Evolutionary conservation across 2,888 invertebrate species (phyloP).

Genomic region (Rhorus exstirpatorius): DNA sequence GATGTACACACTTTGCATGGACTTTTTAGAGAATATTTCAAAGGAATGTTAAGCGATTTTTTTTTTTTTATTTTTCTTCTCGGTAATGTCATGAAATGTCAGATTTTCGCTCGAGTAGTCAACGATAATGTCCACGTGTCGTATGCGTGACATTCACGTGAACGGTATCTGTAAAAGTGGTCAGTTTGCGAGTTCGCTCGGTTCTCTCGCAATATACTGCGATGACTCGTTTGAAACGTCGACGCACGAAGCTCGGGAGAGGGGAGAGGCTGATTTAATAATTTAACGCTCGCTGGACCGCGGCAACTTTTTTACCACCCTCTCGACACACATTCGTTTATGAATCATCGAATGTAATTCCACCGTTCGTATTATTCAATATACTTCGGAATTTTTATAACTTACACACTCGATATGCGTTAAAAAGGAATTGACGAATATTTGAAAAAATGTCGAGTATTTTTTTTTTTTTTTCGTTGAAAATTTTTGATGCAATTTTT

Average conservation of each 20-base stretch:
- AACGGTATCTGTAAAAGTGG: conserved; percentile 14
- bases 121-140: conserved; percentile 50
- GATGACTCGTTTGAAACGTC: conserved; percentile 45
- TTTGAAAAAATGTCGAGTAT: too few species aligned
- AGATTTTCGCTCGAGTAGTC: conserved; percentile 48
- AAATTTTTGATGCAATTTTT: background rate
- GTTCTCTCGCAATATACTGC: conserved; percentile 3
- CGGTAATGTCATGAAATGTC: conserved; percentile 32
- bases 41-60: background rate
- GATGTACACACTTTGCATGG: background rate
- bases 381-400: background rate
- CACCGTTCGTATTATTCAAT: conserved; percentile 2
- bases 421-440: background rate
- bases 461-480: background rate
- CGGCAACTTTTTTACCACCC: conserved; percentile 21
- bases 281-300: conserved; percentile 63
- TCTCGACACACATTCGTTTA: background rate
- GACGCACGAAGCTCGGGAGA: too few species aligned
- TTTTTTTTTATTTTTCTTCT: background rate
- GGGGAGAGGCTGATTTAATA: conserved; percentile 52
- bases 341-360: conserved; percentile 19
- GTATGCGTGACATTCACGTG: conserved; percentile 58
- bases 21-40: background rate
- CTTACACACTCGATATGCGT: background rate
- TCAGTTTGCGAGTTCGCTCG: background rate